Evolutionary conservation across 2,888 invertebrate genomes (phyloP), one percentile per base, ranked within the genome.

Genomic region (Hydrotaea diabolus): DNA sequence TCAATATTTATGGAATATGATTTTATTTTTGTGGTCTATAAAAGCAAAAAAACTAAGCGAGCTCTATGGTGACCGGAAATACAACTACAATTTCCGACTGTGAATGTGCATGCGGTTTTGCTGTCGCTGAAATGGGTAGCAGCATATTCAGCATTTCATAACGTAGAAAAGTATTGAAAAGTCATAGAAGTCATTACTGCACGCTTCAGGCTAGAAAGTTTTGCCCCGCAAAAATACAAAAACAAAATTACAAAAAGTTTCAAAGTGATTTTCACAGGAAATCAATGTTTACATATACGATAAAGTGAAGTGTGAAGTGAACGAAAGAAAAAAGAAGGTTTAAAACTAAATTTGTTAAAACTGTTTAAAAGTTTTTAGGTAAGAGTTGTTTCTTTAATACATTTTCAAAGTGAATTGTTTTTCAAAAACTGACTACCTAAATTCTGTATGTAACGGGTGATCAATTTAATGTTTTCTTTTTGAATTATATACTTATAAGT

Each of bases 1-100:
- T 79, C 76, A 79, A 82, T 77, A 77, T 72, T 78, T 74, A 84
- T 77, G 23, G 74, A 31, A 39, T 77, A 66, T 77, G 72, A 71
- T 84, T 62, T 55, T 53, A 55, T 26, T 39, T 36, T 39, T 53
- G 59, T 74, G 57, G 57, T 74, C 74, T 69, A 39, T 23, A n/a
- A 59, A 53, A 53, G 11, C 13, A 36, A 62, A 49, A 36, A 53
- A 21, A 64, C 21, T 62, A 55, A 74, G 43, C 55, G 21, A 55
- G 43, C 46, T 23, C 85, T 85, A 85, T 85, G 85, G 82, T 74
- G 85, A 85, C 82, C 73, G 64, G 69, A 75, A 72, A 62, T 46
- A 8, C 7, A 59, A 46, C 26, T 17, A 53, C 31, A 4, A 55
- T 62, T 7, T 62, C 9, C n/a, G n/a, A 4, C 15, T 62, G 4